Evolutionary conservation across 2,888 invertebrate genomes (phyloP), one percentile per base, ranked within the genome.

Genomic region (Lamellibrachia columna): DNA sequence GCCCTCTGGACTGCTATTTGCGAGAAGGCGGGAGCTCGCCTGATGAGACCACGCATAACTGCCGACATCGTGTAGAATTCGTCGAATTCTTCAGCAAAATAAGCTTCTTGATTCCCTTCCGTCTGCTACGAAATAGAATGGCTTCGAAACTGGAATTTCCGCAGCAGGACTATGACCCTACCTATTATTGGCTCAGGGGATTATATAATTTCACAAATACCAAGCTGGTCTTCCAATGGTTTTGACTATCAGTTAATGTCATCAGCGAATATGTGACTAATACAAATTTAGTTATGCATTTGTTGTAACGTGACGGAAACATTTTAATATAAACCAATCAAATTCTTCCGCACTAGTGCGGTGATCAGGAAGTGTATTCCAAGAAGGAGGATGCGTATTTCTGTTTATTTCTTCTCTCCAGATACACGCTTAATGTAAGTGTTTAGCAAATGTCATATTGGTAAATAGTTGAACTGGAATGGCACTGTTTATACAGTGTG

Each of bases 1-100:
- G 94, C 94, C 92, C 93, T 94, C 28, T 94, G 94, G 75, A 75
- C 75, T 75, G 75, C 22, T 28, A 52, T n/a, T 91, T 52, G 53
- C 53, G 53, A 53, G 91, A 28, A 3, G 52, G 11, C 53, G 52
- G 91, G 52, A 52, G 91, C 53, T 28, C 52, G 91, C 53, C 9
- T 53, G 91, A 75, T 75, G 22, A 75, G 75, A 75, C 75, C 75
- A 75, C 75, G 75, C 75, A 75, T 75, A 75, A 75, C 22, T 75
- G 75, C 75, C 75, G 75, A 75, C 75, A 75, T 75, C 75, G 75
- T 75, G 75, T 75, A 75, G 15, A 75, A 75, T 75, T 75, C 22
- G 75, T 75, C 75, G 75, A 75, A 6, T 75, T 75, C 22, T n/a
- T 75, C 75, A 75, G 75, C 22, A 22, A 75, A n/a, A 75, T 22